Base-by-base conservation (phyloP, 2,113 vertebrate genomes). In the Rhegmatorhina hoffmannsi region DNA sequence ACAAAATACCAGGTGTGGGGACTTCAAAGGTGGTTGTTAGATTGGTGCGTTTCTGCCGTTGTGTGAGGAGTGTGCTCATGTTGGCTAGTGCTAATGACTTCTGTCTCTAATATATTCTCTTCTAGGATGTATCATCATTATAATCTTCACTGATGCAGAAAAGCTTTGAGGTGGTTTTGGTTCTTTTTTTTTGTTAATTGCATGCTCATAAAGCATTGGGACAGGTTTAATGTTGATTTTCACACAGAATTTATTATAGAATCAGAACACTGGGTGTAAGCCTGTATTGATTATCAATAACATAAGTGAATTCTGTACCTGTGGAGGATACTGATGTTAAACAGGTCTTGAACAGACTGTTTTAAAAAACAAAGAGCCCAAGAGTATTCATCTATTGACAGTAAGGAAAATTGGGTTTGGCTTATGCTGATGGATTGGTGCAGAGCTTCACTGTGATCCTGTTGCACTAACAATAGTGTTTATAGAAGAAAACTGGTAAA, bases 321-420 rank as follows among this genome's bases (percentile, higher is more conserved):
- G 6, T 62, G 29, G 84, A 83, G 67, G 85, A 85, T 76, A 62
- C 21, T 93, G 72, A 93, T 75, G 52, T 84, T 94, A 49, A 94
- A 55, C 52, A 92, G 10, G 1, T 89, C 64, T 72, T 17, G 55
- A 92, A 70, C 18, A 78, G 80, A 80, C 50, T 63, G 50, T 67
- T 95, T 43, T 10, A 52, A 17, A 72, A 69, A 89, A 63, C 78
- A 68, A 87, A 88, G 43, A 89, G 67, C 11, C 15, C 70, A 86
- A 80, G 50, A 62, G 58, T 93, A 63, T 79, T 62, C 89, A 85
- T 81, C 60, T 25, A 13, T 38, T 72, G 17, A 53, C 62, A 78
- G 64, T 87, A 78, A 93, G 78, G 66, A 92, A 89, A 87, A 84
- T 94, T 36, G 46, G 58, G 68, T 49, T 94, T 91, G 53, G 62